These are phyloP conservation scores for Epinephelus moara DNA, from an alignment of 2,113 vertebrate species.

Conservation along the genomic window DNA sequence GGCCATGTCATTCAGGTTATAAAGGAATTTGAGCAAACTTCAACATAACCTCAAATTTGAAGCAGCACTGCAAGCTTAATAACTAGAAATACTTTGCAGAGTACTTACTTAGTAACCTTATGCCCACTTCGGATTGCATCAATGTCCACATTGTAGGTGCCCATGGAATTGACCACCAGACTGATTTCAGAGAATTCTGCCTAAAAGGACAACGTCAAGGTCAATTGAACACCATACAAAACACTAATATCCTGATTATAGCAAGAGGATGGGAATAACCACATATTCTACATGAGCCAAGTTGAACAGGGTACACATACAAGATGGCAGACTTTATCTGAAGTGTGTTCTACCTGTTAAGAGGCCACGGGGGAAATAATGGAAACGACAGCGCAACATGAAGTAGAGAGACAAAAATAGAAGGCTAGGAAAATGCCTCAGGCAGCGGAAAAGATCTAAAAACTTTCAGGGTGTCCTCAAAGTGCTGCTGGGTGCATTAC, in stretches of 20 bases:
- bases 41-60: not conserved
- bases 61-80: not conserved
- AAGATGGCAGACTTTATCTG: conserved; percentile 3
- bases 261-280: not conserved
- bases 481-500: not conserved
- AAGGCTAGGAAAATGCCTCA: conserved; percentile 26
- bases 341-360: conserved; percentile 18
- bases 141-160: conserved; percentile 88
- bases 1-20: not conserved
- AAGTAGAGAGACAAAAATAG: conserved; percentile 48
- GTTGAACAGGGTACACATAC: not conserved
- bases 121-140: conserved; percentile 90
- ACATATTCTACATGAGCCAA: not conserved
- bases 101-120: conserved; percentile 89
- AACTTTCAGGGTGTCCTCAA: conserved; percentile 11
- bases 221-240: conserved; percentile 16
- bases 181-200: conserved; percentile 93
- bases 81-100: not conserved
- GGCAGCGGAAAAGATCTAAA: conserved; percentile 1
- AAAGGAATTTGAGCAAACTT: not conserved
- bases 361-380: conserved; percentile 31
- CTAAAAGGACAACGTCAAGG: conserved; percentile 72
- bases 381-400: conserved; percentile 7
- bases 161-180: conserved; percentile 89
- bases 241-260: not conserved